Conservation (phyloP, 2,888 invertebrate genomes). For the Euplagia quadripunctaria region DNA sequence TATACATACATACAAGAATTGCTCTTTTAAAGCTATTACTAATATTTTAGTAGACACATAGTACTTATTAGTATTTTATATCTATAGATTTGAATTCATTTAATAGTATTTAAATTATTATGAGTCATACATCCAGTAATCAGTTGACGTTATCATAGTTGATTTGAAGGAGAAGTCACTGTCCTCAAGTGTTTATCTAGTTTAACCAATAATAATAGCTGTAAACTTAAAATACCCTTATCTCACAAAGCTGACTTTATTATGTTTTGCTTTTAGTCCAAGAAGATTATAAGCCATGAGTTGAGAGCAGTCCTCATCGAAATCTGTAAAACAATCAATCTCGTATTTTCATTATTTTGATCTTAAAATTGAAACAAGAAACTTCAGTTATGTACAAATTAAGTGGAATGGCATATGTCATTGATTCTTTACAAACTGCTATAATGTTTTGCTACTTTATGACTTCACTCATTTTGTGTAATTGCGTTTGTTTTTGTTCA, state of each 20-base stretch:
- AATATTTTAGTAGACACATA: no score
- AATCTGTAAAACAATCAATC: not conserved
- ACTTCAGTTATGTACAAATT: not conserved
- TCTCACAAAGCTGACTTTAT: not conserved
- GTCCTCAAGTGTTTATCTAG: not conserved
- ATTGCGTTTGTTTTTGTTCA: constrained; percentile 13
- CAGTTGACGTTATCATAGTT: not conserved
- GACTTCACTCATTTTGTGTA: constrained; percentile 13
- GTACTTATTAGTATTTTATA: no score
- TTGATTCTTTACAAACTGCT: constrained; percentile 1
- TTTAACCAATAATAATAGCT: not conserved
- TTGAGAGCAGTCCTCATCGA: not conserved
- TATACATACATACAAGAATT: no score
- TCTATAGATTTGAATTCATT: no score
- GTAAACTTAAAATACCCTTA: not conserved
- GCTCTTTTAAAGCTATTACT: no score
- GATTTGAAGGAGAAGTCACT: not conserved
- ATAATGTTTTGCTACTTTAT: constrained; percentile 11
- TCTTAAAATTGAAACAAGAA: not conserved
- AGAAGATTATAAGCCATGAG: not conserved
- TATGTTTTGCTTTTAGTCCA: not conserved
- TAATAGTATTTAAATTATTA: not conserved
- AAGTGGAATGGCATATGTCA: not conserved
- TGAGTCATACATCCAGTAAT: no score
- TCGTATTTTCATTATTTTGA: not conserved